phyloP scores from a whole-genome alignment of 2,888 invertebrate species.

The Gonocerus acuteangulatus region DNA sequence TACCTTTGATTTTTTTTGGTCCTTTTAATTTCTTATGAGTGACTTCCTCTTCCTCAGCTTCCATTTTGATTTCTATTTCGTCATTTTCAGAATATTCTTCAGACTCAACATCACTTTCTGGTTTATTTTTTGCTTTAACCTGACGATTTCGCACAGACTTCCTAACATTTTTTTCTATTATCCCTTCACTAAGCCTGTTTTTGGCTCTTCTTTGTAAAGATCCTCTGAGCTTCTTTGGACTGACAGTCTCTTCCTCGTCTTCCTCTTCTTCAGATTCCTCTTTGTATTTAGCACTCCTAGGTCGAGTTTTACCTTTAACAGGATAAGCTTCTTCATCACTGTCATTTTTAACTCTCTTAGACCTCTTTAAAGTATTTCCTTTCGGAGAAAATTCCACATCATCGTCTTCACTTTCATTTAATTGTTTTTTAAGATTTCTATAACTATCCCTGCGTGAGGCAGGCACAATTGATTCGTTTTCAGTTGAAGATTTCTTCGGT shows the following conservation, averaged over 20 bases:
- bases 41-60: no score
- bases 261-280: slow-evolving; percentile 1
- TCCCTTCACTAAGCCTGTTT: not conserved
- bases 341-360: not conserved
- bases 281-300: not conserved
- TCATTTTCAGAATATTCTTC: not conserved
- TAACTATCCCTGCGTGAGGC: no score
- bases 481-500: no score
- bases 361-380: not conserved
- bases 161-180: not conserved
- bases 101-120: not conserved
- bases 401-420: not conserved
- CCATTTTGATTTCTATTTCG: not conserved
- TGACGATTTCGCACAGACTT: not conserved
- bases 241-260: not conserved
- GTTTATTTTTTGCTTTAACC: not conserved
- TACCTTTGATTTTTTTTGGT: no score
- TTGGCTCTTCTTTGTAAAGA: not conserved
- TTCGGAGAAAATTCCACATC: not conserved
- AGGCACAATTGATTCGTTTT: no score
- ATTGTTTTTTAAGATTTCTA: no score
- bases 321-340: not conserved
- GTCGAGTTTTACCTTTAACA: no score
- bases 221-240: not conserved
- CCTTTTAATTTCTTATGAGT: no score